phyloP scores from a whole-genome alignment of 2,888 invertebrate genomes.

The Napeogenes sylphis region DNA sequence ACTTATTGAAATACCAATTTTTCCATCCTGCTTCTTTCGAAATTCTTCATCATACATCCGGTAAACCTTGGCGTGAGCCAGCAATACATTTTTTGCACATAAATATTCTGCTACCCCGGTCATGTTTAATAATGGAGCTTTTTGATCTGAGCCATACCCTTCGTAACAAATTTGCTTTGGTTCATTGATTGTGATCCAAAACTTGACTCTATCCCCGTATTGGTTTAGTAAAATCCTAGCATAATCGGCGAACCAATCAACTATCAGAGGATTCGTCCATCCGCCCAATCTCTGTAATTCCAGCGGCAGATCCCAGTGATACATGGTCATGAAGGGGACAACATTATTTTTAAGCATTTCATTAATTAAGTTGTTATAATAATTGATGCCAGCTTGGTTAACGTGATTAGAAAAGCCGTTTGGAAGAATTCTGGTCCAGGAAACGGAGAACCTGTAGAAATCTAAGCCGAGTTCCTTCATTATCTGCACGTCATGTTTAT shows the following conservation, averaged over 20 bases:
- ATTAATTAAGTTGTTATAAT: conserved; percentile 81
- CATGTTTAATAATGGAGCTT: conserved; percentile 56
- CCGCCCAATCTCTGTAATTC: conserved; percentile 77
- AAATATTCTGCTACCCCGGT: conserved; percentile 72
- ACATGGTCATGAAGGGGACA: conserved; percentile 77
- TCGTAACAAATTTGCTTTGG: conserved; percentile 60
- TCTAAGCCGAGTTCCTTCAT: conserved; percentile 64
- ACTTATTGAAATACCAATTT: conserved; percentile 54
- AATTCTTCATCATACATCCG: conserved; percentile 62
- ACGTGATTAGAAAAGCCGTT: conserved; percentile 71
- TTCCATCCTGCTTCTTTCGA: conserved; percentile 48
- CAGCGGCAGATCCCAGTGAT: conserved; percentile 77
- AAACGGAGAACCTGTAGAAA: conserved; percentile 78
- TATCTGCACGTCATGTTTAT: conserved; percentile 72
- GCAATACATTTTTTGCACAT: conserved; percentile 68
- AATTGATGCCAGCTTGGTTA: conserved; percentile 80
- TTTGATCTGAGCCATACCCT: conserved; percentile 65
- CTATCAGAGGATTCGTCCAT: conserved; percentile 66
- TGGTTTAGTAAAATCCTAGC: conserved; percentile 60
- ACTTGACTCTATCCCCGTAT: conserved; percentile 73
- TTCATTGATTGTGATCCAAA: conserved; percentile 80
- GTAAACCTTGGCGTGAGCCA: conserved; percentile 77
- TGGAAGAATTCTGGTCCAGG: conserved; percentile 82
- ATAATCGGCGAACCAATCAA: conserved; percentile 71
- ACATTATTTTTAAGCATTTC: conserved; percentile 58